Percentiles rank a stretch among this genome's conserved stretches.
These are phyloP conservation scores for Thymelicus acteon DNA, from an alignment of 2,888 invertebrate genomes.

Conservation along the genomic window DNA sequence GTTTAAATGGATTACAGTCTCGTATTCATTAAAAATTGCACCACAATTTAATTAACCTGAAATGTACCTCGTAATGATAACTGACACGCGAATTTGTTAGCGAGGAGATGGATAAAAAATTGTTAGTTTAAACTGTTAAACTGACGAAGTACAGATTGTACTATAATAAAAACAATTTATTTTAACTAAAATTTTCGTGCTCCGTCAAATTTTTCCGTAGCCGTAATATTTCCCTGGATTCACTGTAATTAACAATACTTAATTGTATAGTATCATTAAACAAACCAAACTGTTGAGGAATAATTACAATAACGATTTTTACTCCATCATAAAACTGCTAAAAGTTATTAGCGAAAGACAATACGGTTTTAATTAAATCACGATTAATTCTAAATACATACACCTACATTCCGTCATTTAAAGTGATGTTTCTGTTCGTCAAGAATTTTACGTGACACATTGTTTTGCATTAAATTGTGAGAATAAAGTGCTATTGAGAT, in stretches of 20 bases:
- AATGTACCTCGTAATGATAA: slow-evolving; percentile 30
- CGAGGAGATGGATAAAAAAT: background rate
- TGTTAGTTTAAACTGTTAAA: too few species aligned
- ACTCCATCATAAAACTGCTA: background rate
- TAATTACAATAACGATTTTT: too few species aligned
- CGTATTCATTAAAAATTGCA: slow-evolving; percentile 5
- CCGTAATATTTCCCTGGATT: too few species aligned
- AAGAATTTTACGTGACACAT: slow-evolving; percentile 7
- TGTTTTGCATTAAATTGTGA: slow-evolving; percentile 22
- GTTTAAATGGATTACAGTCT: background rate
- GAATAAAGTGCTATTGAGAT: slow-evolving; percentile 13
- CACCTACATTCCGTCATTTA: background rate
- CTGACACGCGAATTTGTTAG: slow-evolving; percentile 23
- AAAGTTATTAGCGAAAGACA: background rate
- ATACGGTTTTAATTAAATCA: background rate
- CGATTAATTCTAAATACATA: background rate
- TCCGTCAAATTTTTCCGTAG: too few species aligned
- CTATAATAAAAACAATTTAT: too few species aligned
- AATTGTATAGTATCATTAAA: too few species aligned
- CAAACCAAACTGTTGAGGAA: too few species aligned
- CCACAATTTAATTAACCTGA: slow-evolving; percentile 22
- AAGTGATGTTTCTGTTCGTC: background rate
- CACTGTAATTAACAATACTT: too few species aligned
- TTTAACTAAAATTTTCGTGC: too few species aligned
- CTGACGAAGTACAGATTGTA: too few species aligned